Evolutionary conservation across 1,140 invertebrate genomes (phyloP), one percentile per base, ranked within the genome.

Genomic region (Venturia canescens): DNA sequence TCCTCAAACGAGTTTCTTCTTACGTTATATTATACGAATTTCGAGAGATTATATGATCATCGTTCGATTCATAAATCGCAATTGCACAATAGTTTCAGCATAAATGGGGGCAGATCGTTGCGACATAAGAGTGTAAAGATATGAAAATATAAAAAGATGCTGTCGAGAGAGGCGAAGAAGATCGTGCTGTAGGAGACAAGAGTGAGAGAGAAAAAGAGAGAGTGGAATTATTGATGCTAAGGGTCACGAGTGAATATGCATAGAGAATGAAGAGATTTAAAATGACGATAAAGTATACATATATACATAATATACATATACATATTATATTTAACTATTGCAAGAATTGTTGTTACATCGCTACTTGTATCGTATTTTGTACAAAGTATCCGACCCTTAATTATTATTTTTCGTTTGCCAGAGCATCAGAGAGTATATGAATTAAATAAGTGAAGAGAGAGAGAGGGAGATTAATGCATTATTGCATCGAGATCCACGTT

Each of bases 351-450:
- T 91, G 89, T 91, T 91, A 90, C 86, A 90, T 91, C 87, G 89
- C 90, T 91, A 91, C 88, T 90, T 90, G 86, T 87, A 91, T 92
- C 86, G 88, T 89, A 90, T 91, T 90, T 91, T 92, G 90, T 91
- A 91, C 89, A 92, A 90, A 92, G 84, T 90, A 90, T 89, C 88
- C 86, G 85, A 90, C 77, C 82, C 88, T 89, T 87, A 86, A 85
- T 88, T 88, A 87, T 86, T 87, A 86, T 86, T 88, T 88, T 87
- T 86, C 82, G 89, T 91, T 90, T 83, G 88, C 90, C 87, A 88
- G 85, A 86, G 80, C 83, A 86, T 85, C 82, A 83, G 79, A 88
- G 38, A 44, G 38, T 44, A 82, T 78, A 78, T 84, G 78, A 83
- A 75, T 82, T 83, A 84, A 81, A 79, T 72, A 63, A 72, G 74